A percentile compares a stretch with the other conserved stretches of the same genome.
Conservation (phyloP, 2,888 invertebrate genomes). For the Physocephala rufipes region DNA sequence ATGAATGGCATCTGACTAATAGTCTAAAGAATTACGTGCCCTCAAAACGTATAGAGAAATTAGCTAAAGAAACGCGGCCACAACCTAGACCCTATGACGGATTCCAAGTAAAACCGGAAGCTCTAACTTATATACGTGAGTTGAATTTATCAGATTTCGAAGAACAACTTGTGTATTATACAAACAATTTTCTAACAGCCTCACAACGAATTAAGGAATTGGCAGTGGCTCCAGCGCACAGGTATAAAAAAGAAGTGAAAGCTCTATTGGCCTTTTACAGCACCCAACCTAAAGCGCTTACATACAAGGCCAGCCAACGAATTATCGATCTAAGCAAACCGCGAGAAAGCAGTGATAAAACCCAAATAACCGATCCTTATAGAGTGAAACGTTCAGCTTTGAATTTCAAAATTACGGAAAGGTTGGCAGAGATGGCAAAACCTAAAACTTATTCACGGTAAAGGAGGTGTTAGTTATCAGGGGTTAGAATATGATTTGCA, state of each 20-base stretch:
- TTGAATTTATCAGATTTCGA: not conserved
- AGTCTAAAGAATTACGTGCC: slow-evolving; percentile 35
- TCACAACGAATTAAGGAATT: slow-evolving; percentile 41
- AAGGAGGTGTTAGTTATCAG: not conserved
- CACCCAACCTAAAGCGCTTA: slow-evolving; percentile 64
- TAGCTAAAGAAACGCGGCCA: slow-evolving; percentile 34
- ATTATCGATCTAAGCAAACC: slow-evolving; percentile 65
- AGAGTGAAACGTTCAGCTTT: slow-evolving; percentile 65
- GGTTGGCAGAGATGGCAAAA: slow-evolving; percentile 64
- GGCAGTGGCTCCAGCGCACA: slow-evolving; percentile 29
- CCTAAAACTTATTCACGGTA: slow-evolving; percentile 49
- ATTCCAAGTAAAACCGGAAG: slow-evolving; percentile 27
- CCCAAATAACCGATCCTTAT: slow-evolving; percentile 60
- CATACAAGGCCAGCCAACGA: slow-evolving; percentile 63
- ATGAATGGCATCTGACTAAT: slow-evolving; percentile 32
- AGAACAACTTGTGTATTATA: not conserved
- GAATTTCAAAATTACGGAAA: slow-evolving; percentile 61
- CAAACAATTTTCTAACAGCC: slow-evolving; percentile 24
- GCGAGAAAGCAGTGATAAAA: slow-evolving; percentile 53
- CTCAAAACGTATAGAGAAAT: slow-evolving; percentile 32
- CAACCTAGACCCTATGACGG: not conserved
- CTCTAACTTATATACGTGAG: slow-evolving; percentile 39
- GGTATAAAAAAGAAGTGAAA: not conserved
- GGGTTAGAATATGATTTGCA: not conserved
- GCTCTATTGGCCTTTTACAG: slow-evolving; percentile 52